Base-by-base conservation (phyloP, 1,140 invertebrate genomes). In the Gerris buenoi region DNA sequence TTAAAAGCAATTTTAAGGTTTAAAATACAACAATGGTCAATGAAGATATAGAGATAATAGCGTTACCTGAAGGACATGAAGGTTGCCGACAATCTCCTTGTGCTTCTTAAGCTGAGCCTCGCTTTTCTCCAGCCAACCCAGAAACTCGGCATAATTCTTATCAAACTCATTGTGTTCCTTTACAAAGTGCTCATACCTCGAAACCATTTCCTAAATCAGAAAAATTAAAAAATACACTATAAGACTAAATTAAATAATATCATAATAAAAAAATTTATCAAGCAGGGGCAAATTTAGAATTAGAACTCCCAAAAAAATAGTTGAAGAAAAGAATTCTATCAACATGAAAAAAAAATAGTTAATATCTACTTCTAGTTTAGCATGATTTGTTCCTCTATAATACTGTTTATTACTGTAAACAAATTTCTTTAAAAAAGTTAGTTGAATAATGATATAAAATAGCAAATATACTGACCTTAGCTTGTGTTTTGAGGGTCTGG, bases 91-190 rank as follows among this genome's bases (percentile, higher is more conserved):
- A 67, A 95, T 87, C 75, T 92, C 88, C 73, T 87, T 88, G 67
- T 91, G 81, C 66, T 88, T 84, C 73, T 86, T 85, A 26, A 94
- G 76, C 69, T 92, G 85, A 27, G 83, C 81, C 59, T 87, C 81
- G 70, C 89, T 84, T 1, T 82, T 77, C 15, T 84, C 83, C 1
- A 95, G 80, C 86, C 87, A 91, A 58, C 85, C 80, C 65, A 88
- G 77, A 73, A 93, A 90, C 33, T 87, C 79, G 62, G 83, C 81
- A 72, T 92, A 91, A 65, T 87, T 85, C 27, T 83, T 82, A 74
- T 94, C 88, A 75, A 96, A 97, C 0, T 80, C 75, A 70, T 84
- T 79, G 73, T 97, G 94, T 76, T 96, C 93, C 70, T 87, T 85
- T 0, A 90, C 88, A 76, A 89, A 93, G 46, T 86, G 84, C 72